A percentile compares a stretch with the other conserved stretches of the same genome.
Evolutionary conservation across 1,140 invertebrate genomes (phyloP).

Genomic region (Drosophila busckii): DNA sequence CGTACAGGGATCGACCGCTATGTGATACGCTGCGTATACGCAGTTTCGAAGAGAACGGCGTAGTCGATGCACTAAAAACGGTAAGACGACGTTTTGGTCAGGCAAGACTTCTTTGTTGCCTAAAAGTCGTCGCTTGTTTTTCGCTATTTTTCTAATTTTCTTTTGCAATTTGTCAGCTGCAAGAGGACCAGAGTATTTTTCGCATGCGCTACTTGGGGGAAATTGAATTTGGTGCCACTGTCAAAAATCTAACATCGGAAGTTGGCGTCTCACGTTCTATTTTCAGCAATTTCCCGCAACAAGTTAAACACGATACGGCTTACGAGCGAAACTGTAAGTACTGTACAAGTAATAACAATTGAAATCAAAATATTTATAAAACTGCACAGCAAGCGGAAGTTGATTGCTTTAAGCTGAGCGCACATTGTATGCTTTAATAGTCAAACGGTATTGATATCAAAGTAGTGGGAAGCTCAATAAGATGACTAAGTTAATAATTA

Average conservation of each 20-base stretch:
- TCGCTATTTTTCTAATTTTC: constrained; percentile 24
- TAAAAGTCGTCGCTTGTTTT: background rate
- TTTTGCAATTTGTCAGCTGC: constrained; percentile 66
- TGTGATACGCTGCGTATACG: constrained; percentile 83
- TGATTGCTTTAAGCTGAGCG: no score
- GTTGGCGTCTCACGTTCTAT: constrained; percentile 78
- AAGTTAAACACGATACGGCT: constrained; percentile 77
- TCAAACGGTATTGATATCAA: no score
- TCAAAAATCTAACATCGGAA: constrained; percentile 78
- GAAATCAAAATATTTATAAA: background rate
- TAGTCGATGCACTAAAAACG: constrained; percentile 78
- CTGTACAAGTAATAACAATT: constrained; percentile 21
- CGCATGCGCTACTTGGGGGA: constrained; percentile 78
- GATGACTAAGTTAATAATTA: no score
- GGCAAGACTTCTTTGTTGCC: background rate
- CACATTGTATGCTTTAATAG: no score
- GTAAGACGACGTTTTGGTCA: constrained; percentile 44
- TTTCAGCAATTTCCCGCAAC: constrained; percentile 78
- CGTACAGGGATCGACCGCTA: constrained; percentile 81
- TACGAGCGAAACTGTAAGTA: constrained; percentile 77
- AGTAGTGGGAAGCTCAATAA: no score
- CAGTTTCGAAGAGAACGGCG: constrained; percentile 80
- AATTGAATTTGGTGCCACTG: constrained; percentile 78
- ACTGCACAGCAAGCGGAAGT: constrained; percentile 1
- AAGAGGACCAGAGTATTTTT: constrained; percentile 78